Percentiles rank a stretch among this genome's conserved stretches.
Conservation (phyloP, 2,113 vertebrate genomes). For the Phrynosoma platyrhinos region DNA sequence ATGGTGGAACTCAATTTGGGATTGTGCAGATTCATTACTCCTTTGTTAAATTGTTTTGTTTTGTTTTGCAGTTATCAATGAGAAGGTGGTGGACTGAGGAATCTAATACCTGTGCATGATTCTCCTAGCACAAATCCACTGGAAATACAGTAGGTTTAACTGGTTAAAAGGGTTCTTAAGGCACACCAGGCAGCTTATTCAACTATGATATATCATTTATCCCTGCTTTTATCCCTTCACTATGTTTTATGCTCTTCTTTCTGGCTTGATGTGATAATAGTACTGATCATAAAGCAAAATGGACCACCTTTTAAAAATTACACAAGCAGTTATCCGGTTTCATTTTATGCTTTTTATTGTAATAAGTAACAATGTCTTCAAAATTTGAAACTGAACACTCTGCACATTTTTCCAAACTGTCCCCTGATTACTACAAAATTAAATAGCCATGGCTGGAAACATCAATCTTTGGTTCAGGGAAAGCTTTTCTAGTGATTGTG, state of each 20-base stretch:
- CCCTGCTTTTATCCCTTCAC: not conserved
- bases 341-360: not conserved
- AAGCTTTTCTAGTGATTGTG: not conserved
- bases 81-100: not conserved
- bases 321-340: not conserved
- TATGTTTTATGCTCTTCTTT: not conserved
- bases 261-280: not conserved
- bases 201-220: not conserved
- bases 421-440: not conserved
- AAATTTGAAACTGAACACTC: not conserved
- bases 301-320: not conserved
- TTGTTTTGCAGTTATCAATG: not conserved
- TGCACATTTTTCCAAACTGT: not conserved
- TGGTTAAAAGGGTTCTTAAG: not conserved
- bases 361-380: not conserved
- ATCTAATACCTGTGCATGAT: not conserved
- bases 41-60: not conserved
- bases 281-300: slow-evolving; percentile 8
- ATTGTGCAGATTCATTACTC: not conserved
- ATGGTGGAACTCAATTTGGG: not conserved
- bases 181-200: no score
- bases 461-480: not conserved
- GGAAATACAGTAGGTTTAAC: not conserved
- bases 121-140: not conserved
- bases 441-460: not conserved